Base-by-base conservation (phyloP, 2,888 invertebrate species). In the Neocrepidodera transversa region DNA sequence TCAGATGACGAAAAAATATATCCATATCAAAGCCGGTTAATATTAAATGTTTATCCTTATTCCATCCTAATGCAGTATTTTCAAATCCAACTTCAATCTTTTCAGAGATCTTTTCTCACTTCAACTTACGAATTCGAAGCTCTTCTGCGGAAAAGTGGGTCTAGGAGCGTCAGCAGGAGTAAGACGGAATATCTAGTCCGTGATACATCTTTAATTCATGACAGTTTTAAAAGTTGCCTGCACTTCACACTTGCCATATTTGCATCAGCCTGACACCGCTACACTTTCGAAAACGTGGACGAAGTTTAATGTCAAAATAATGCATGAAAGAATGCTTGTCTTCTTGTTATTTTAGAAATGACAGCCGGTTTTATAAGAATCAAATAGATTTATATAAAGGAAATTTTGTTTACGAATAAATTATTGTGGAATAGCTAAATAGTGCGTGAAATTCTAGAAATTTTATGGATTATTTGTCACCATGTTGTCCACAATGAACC, bases 41-140 rank as follows among this genome's bases (percentile, higher is more conserved):
- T 69, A 69, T 69, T 68, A 66, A 65, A 70, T 23, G 4, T 6
- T 23, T 23, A 23, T 23, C 23, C 6, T 4, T 23, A 4, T 23
- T 23, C 6, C 23, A 6, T 23, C 23, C n/a, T n/a, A n/a, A n/a
- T 30, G 10, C 30, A 30, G 30, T 10, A 30, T 35, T 35, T 35
- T 8, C 11, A 35, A 35, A 35, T 35, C 35, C 13, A 35, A 35
- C 35, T 35, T 35, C 5, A 14, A 35, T 35, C 23, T 23, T 6
- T 23, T 23, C 23, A 5, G 23, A 23, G 23, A 23, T 16, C 38
- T 42, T 17, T 42, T 18, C 10, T 13, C 20, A 42, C 20, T 16
- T 16, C 38, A 38, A 14, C 38, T 20, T 35, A 35, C 5, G 35
- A 14, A 35, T 13, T 35, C 35, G 11, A 3, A 3, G 35, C 13